Conservation (phyloP, 64 coral and sea anemone genomes). For the Pocillopora verrucosa region DNA sequence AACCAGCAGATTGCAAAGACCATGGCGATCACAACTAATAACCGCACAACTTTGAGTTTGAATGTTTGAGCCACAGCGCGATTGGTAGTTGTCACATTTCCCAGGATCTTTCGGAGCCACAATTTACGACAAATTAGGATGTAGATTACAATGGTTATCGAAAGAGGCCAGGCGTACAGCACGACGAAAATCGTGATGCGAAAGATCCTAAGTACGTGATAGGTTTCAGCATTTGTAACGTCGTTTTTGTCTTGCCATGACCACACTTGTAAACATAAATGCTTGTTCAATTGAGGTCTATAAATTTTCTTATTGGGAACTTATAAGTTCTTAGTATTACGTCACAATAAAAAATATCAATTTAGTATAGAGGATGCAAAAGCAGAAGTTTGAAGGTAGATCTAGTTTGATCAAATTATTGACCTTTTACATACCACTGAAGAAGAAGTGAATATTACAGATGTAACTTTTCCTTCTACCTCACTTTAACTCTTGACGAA, state of each 20-base stretch:
- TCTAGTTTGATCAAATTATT: too few relatives aligned
- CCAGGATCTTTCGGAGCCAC: background rate
- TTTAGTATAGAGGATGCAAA: too few relatives aligned
- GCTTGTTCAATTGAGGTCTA: background rate
- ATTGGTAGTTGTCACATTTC: background rate
- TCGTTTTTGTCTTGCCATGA: constrained; percentile 4
- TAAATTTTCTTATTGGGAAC: background rate
- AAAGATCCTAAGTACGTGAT: constrained; percentile 3
- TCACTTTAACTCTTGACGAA: too few relatives aligned
- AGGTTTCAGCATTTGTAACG: background rate
- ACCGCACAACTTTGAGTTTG: constrained; percentile 50
- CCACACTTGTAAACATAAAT: background rate
- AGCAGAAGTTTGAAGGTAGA: too few relatives aligned
- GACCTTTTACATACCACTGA: too few relatives aligned
- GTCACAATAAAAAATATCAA: too few relatives aligned
- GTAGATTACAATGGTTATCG: background rate
- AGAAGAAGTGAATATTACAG: too few relatives aligned
- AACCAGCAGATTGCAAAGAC: constrained; percentile 51
- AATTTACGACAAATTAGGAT: constrained; percentile 2
- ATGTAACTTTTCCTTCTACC: too few relatives aligned
- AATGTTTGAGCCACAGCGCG: background rate
- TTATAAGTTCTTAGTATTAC: too few relatives aligned
- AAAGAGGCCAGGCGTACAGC: constrained; percentile 36
- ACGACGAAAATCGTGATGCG: constrained; percentile 32
- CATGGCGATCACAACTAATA: constrained; percentile 33